Base-by-base conservation (phyloP, 2,797 vertebrate genomes). In the Trachurus trachurus region DNA sequence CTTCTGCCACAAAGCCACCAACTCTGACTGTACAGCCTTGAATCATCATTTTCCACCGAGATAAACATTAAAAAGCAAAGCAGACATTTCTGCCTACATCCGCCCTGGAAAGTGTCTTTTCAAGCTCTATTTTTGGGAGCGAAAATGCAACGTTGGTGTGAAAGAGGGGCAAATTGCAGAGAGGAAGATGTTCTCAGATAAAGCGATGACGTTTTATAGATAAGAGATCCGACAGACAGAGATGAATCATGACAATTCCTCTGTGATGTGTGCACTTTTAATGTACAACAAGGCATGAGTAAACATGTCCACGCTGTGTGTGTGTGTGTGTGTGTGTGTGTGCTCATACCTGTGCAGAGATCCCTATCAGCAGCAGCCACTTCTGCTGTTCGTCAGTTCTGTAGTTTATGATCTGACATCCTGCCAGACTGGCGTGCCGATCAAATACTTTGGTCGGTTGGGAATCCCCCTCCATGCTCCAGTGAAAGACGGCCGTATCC, bases 381-480 rank as follows among this genome's bases (percentile, higher is more conserved):
- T 98, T 98, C 87, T 98, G 97, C 56, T 97, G 94, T 37, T 96
- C 95, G 57, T 99, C 97, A 37, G 97, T 97, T 87, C 96, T 95
- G 91, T 97, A 98, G 90, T 98, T 97, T 81, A 98, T 98, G 82
- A 98, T 96, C 89, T 98, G 97, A 94, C 96, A 98, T 45, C 97
- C 97, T 0, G 94, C 96, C 85, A 99, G 95, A 85, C 97, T 98
- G 81, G 96, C 95, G 4, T 97, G 98, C 31, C 97, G 95, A 81
- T 98, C 97, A 29, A 97, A 98, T 85, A 98, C 96, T 93, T 98
- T 98, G 70, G 94, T 73, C 0, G 97, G 97, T 66, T 97, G 96
- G 2, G 96, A 97, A 89, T 98, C 97, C 31, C 97, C 97, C 88
- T 98, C 97, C 97, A 98, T 98, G 94, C 96, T 97, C 97, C 97